Evolutionary conservation across 1,140 invertebrate genomes (phyloP), one percentile per base, ranked within the genome.

Genomic region (Ceratitis capitata): DNA sequence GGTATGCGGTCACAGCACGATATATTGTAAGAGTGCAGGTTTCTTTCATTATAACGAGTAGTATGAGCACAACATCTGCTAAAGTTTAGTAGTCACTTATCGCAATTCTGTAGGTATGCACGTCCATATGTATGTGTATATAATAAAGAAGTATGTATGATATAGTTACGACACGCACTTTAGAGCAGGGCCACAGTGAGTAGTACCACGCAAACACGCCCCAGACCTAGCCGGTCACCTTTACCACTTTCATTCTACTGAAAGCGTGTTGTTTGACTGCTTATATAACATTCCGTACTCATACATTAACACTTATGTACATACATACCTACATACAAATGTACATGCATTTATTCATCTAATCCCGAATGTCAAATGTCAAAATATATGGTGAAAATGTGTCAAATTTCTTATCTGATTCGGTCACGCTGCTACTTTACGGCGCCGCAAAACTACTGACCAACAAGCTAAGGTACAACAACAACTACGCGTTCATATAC

Each of bases 301-400:
- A n/a, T n/a, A n/a, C n/a, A n/a, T n/a, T n/a, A 64, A 14, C 2
- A 26, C 3, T 64, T 29, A 0, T 64, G 10, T 61, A 58, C 26
- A 23, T 58, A 29, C 26, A 9, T 26, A 23, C 26, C 23, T 61
- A 23, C 26, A 3, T 61, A 61, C 23, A 26, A 2, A n/a, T 19
- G 56, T 61, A 32, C 29, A 10, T 82, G n/a, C 6, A 16, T 83
- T 51, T 51, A 49, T 53, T 88, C 90, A 88, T 91, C 89, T 91
- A 91, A 91, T 91, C 88, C 89, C 87, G 89, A 91, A 91, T 91
- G 90, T 91, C 90, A 91, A 91, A 91, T 91, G 90, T 91, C 90
- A 91, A 91, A 91, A 91, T 91, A 91, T 91, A 91, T 91, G 89
- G 90, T 91, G 90, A 91, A 91, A 91, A 91, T 91, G 90, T 91